Base-by-base conservation (phyloP, 64 coral and sea anemone species). In the Orbicella faveolata region DNA sequence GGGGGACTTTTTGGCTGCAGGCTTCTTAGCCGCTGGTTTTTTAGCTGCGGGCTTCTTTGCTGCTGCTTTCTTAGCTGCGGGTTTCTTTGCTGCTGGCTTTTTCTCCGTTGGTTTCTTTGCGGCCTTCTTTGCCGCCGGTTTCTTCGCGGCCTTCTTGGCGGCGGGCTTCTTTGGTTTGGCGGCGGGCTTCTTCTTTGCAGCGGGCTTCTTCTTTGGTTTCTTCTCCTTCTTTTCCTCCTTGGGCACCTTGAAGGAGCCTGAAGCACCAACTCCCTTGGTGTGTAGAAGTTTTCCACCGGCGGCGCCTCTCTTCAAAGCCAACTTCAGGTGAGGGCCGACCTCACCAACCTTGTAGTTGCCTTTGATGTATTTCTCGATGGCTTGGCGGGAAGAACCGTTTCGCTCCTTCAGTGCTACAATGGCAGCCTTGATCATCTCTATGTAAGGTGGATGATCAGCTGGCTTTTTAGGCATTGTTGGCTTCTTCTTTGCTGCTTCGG, bases 331-430 rank as follows among this genome's bases (percentile, higher is more conserved):
- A 30, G 30, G 30, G 30, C 30, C 30, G 30, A 30, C 30, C 30
- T 30, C 30, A 30, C 30, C 30, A 30, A 30, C 30, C 30, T 30
- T 61, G 74, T 89, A 89, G 87, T 78, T 89, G 5, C 74, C 87
- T 74, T 65, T 89, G 75, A 89, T 89, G 61, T 89, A 89, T 44
- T 89, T 89, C 34, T 41, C 87, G 33, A 89, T 89, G 75, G 87
- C 87, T 89, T 89, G 74, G 19, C 87, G 87, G 19, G 74, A 89
- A 13, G 87, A 89, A 15, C 87, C 87, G 8, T 34, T 89, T 76
- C 87, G 73, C 13, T 89, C 75, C n/a, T 89, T 89, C 20, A 89
- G 41, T 14, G 73, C 17, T 36, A 9, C 11, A 8, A 89, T 16
- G 20, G 87, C 87, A 64, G 74, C 74, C 26, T 21, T 78, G 16